A percentile compares a stretch with the other conserved stretches of the same genome.
phyloP scores from a whole-genome alignment of 1,140 invertebrate genomes.

The Caerostris darwini region DNA sequence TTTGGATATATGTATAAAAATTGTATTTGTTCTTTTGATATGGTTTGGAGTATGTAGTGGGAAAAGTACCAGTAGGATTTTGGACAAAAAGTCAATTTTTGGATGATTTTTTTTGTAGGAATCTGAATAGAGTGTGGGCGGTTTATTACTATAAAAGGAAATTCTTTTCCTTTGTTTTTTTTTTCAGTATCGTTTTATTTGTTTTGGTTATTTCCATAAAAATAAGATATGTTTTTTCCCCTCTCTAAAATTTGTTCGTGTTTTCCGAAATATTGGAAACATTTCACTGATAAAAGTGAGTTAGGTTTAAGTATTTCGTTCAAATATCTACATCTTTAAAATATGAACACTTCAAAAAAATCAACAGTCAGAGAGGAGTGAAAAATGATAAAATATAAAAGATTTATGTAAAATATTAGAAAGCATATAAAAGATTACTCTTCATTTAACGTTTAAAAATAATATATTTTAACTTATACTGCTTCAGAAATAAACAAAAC shows the following conservation, averaged over 20 bases:
- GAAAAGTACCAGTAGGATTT: slow-evolving; percentile 5
- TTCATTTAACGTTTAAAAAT: too few species aligned
- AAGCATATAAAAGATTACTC: too few species aligned
- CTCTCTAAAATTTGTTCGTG: background rate
- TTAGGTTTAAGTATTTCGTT: background rate
- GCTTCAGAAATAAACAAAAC: background rate
- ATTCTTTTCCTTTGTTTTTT: background rate
- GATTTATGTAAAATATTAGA: too few species aligned
- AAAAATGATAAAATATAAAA: too few species aligned
- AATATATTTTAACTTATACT: background rate
- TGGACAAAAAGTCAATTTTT: slow-evolving; percentile 29
- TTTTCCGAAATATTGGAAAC: background rate
- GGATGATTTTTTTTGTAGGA: background rate
- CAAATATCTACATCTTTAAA: too few species aligned
- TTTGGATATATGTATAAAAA: slow-evolving; percentile 24
- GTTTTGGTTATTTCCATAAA: background rate
- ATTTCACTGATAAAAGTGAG: background rate
- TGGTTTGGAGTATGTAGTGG: background rate
- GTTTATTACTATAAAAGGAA: background rate
- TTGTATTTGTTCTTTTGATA: slow-evolving; percentile 20
- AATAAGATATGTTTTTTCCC: background rate
- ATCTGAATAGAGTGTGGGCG: background rate
- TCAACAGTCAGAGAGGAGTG: too few species aligned
- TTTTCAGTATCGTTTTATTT: background rate
- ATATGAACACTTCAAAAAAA: too few species aligned